These are phyloP conservation scores for human DNA, from an alignment of 2,113 vertebrate species.

Conservation along the genomic window GRCh38 chr13:21050501-21051000, in stretches of 20 bases:
- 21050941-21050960: neutral
- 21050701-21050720: neutral
- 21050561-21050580: neutral
- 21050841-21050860: neutral
- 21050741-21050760: neutral
- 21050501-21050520: neutral
- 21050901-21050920: neutral
- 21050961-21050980: neutral
- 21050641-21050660: neutral
- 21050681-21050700: neutral
- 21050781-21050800: neutral
- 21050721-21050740: neutral
- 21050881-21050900: neutral
- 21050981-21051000: neutral
- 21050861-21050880: neutral
- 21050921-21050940: too few species aligned
- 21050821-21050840: neutral
- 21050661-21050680: neutral
- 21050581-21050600: too few species aligned
- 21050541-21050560: neutral
- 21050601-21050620: neutral
- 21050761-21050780: neutral
- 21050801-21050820: neutral
- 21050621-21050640: neutral
- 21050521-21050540: accelerated